phyloP scores from a whole-genome alignment of 2,797 vertebrate species.

The Paratrypauchen microcephalus region DNA sequence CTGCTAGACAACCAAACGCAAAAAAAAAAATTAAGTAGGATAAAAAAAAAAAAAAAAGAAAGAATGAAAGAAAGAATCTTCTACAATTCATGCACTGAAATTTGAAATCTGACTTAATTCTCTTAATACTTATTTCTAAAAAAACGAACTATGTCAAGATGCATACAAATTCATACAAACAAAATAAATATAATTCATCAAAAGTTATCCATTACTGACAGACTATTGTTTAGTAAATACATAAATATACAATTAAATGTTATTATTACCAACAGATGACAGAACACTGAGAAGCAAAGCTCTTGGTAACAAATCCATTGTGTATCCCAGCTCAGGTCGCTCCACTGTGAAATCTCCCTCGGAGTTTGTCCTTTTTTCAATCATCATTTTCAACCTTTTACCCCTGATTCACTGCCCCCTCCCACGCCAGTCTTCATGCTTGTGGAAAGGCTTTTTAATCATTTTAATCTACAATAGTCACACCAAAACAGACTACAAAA shows the following conservation, averaged over 20 bases:
- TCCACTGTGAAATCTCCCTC: slow-evolving; percentile 13
- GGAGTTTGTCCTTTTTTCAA: slow-evolving; percentile 31
- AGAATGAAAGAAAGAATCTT: too few relatives aligned
- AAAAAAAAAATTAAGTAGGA: background rate
- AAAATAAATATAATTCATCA: too few relatives aligned
- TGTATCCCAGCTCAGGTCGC: slow-evolving; percentile 34
- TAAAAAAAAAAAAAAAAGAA: too few relatives aligned
- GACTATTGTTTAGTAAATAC: background rate
- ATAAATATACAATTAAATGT: background rate
- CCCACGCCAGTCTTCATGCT: slow-evolving; percentile 30
- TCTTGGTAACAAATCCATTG: slow-evolving; percentile 62
- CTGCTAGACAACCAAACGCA: slow-evolving; percentile 22
- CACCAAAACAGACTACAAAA: background rate
- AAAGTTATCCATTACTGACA: background rate
- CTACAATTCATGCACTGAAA: too few relatives aligned
- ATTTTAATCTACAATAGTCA: background rate
- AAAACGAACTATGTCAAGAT: too few relatives aligned
- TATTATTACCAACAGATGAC: slow-evolving; percentile 65
- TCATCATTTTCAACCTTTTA: slow-evolving; percentile 53
- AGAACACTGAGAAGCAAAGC: slow-evolving; percentile 61
- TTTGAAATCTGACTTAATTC: too few relatives aligned
- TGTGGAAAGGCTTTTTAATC: slow-evolving; percentile 11
- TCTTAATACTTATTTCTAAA: too few relatives aligned
- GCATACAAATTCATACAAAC: too few relatives aligned
- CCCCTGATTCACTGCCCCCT: slow-evolving; percentile 38